These are phyloP conservation scores for Halichoeres trimaculatus DNA, from an alignment of 2,113 vertebrate species.

Conservation along the genomic window DNA sequence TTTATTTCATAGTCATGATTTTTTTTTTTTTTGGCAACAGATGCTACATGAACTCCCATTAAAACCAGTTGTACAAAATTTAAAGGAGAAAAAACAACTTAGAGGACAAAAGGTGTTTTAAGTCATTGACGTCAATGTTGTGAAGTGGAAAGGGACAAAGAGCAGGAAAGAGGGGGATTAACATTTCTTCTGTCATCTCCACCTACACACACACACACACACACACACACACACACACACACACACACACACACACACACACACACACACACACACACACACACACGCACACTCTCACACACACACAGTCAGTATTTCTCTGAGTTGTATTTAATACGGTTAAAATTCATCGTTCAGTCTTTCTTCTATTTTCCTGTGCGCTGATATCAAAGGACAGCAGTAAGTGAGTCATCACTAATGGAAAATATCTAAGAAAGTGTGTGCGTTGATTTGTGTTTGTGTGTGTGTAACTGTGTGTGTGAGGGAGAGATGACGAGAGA, in stretches of 20 bases:
- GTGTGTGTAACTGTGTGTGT: background rate
- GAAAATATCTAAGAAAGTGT: constrained; percentile 50
- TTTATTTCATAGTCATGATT: constrained; percentile 17
- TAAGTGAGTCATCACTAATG: constrained; percentile 60
- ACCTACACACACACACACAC: too few relatives aligned
- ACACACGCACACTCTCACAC: too few relatives aligned
- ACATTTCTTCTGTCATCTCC: too few relatives aligned
- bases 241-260: too few relatives aligned
- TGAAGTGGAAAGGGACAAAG: constrained; percentile 1
- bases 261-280: too few relatives aligned
- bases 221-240: too few relatives aligned
- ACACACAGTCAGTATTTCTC: too few relatives aligned
- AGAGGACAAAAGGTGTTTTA: background rate
- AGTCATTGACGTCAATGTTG: background rate
- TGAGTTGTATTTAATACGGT: too few relatives aligned
- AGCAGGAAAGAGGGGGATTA: background rate
- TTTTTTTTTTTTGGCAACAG: constrained; percentile 27
- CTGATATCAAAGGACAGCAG: constrained; percentile 21
- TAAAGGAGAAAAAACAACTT: background rate
- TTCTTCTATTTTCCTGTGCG: constrained; percentile 16
- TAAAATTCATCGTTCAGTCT: constrained; percentile 41
- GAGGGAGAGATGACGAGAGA: background rate
- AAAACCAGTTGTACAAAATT: background rate
- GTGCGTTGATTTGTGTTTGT: constrained; percentile 4
- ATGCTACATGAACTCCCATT: background rate